Evolutionary conservation across 1,140 invertebrate species (phyloP), one percentile per base, ranked within the genome.

Genomic region (Drosophila parabipectinata): DNA sequence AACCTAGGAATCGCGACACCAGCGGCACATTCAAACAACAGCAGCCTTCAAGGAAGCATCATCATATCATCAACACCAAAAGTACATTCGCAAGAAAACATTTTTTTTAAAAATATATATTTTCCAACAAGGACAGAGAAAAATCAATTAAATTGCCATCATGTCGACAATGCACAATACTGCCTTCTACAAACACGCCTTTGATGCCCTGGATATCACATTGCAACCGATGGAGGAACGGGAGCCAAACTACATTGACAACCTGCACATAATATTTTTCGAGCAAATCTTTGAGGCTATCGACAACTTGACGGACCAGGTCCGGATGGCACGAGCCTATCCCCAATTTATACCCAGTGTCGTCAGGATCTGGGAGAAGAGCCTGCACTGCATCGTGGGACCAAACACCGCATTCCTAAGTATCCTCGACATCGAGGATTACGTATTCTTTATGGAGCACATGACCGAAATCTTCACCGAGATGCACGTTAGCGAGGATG

Each of bases 261-360:
- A 88, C n/a, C 44, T 88, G 53, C 60, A 88, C 18, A 74, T 73
- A n/a, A 88, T 88, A 26, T 89, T 88, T 51, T 88, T 88, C 7
- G 83, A 88, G 64, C 84, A 88, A 57, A 88, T 88, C 18, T 88
- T 89, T 39, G 83, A 88, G 21, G 39, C 61, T n/a, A 88, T 88
- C 48, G 72, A 76, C 7, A 63, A 62, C 44, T 26, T 88, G 1
- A 67, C 58, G n/a, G 83, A 88, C 51, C 84, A 88, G 45, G 83
- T 88, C 34, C 34, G 83, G 8, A 88, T 88, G 83, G 84, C 83
- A n/a, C 62, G 84, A 14, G 83, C 83, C 7, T 88, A 88, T 66
- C 83, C 83, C 0, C 83, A 88, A 45, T 88, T 88, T 4, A 7
- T 88, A 34, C 67, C 79, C 0, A 39, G 62, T 1, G 73, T 88